Evolutionary conservation across 1,140 invertebrate species (phyloP), one percentile per base, ranked within the genome.

Genomic region (Pemphigus obesinymphae): DNA sequence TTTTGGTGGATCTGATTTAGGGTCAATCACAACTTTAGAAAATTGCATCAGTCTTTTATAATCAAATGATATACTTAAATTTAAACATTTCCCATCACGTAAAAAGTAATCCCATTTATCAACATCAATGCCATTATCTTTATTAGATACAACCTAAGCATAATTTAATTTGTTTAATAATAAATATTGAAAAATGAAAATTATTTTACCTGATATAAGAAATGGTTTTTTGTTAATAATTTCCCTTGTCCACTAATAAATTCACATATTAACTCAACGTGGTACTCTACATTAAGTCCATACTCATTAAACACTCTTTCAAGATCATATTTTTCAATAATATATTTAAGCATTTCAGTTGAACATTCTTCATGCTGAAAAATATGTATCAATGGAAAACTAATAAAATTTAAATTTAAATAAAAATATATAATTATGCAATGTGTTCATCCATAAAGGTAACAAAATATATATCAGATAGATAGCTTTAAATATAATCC

Each of bases 71-170:
- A 84, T 83, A 17, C 53, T 83, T 7, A 85, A 72, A 53, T 84
- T 84, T 13, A 85, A 82, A 20, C 83, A 82, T 6, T 86, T 84
- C 53, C 85, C 88, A 85, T 93, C 92, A 78, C 92, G 86, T 17
- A 89, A 85, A 63, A 93, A 88, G 84, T 93, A 93, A 85, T 93
- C 92, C 89, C 89, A 92, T 86, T 92, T 92, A 85, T 93, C 92
- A 7, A 93, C 92, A 87, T 93, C 92, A 40, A 92, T 88, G 23
- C 90, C 89, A 83, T 89, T 91, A 17, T 87, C 85, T 76, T 89
- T 88, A 85, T 93, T 93, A 34, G 89, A 88, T 0, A 93, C 89
- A 83, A 93, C 91, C 90, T 92, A 83, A n/a, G 86, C 85, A 72
- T 31, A 43, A 72, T 82, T 20, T 72, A 20, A 83, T 7, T 45